A percentile compares a stretch with the other conserved stretches of the same genome.
These are phyloP conservation scores for Hemiprocne comata DNA, from an alignment of 2,113 vertebrate genomes.

Conservation along the genomic window DNA sequence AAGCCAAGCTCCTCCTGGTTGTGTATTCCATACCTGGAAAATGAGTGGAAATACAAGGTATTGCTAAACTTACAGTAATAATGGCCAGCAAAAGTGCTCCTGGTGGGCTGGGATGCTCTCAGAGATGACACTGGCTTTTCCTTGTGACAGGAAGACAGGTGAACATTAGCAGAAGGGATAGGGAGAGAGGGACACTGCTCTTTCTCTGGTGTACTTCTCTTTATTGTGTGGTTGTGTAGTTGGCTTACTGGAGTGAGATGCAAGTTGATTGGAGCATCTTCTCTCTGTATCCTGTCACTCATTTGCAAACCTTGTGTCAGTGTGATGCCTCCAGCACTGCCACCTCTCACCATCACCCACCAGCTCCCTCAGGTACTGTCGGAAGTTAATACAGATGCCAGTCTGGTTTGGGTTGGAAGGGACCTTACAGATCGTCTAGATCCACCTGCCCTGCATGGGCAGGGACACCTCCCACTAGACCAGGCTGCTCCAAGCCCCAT, in stretches of 20 bases:
- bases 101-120: neutral
- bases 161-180: neutral
- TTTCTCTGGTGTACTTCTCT: neutral
- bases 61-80: neutral
- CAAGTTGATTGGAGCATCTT: neutral
- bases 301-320: neutral
- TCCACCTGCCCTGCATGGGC: too few relatives aligned
- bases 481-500: too few relatives aligned
- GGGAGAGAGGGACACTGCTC: neutral
- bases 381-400: neutral
- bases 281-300: neutral
- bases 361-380: neutral
- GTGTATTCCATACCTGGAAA: neutral
- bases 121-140: neutral
- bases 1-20: neutral
- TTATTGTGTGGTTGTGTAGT: neutral
- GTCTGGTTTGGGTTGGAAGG: too few relatives aligned
- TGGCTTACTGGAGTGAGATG: neutral
- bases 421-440: too few relatives aligned
- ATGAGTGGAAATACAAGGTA: neutral
- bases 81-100: fast-evolving
- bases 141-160: neutral
- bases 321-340: neutral
- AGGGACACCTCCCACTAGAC: too few relatives aligned
- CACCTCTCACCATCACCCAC: neutral